These are phyloP conservation scores for Sisor rabdophorus DNA, from an alignment of 2,113 vertebrate genomes.

Conservation along the genomic window DNA sequence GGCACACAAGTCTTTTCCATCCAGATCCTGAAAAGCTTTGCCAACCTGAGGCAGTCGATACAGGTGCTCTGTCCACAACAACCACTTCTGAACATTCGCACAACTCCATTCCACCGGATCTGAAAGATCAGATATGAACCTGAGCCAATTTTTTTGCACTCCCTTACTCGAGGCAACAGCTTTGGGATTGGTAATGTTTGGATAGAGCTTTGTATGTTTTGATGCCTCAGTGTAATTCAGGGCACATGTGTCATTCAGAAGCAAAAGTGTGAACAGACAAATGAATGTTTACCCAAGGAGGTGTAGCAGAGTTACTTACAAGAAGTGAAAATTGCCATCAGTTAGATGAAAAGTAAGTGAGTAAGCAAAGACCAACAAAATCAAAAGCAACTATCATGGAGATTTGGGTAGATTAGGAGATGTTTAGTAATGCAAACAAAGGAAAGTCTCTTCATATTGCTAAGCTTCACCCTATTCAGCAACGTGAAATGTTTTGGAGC, in stretches of 20 bases:
- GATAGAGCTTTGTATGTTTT: conserved; percentile 36
- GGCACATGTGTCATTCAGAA: conserved; percentile 12
- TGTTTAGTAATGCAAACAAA: conserved; percentile 5
- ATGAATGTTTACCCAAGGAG: conserved; percentile 43
- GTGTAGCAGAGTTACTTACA: conserved; percentile 4
- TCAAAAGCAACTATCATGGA: neutral
- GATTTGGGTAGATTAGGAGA: neutral
- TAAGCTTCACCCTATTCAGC: neutral
- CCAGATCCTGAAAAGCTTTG: conserved; percentile 88
- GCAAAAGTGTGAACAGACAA: conserved; percentile 32
- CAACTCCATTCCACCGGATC: conserved; percentile 89
- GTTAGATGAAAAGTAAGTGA: conserved; percentile 3
- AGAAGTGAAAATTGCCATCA: conserved; percentile 1
- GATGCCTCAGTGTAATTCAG: conserved; percentile 13
- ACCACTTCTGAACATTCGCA: conserved; percentile 93
- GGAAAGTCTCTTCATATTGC: neutral
- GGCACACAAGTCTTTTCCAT: conserved; percentile 85
- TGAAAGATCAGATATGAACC: conserved; percentile 49
- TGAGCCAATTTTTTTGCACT: conserved; percentile 7
- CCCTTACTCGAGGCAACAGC: neutral
- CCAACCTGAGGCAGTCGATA: conserved; percentile 87
- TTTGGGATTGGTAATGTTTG: conserved; percentile 32
- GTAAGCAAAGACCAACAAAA: neutral
- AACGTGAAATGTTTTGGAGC: neutral
- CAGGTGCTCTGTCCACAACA: conserved; percentile 95